These are phyloP conservation scores for Dynastes grantii DNA, from an alignment of 2,888 invertebrate genomes.

Conservation along the genomic window DNA sequence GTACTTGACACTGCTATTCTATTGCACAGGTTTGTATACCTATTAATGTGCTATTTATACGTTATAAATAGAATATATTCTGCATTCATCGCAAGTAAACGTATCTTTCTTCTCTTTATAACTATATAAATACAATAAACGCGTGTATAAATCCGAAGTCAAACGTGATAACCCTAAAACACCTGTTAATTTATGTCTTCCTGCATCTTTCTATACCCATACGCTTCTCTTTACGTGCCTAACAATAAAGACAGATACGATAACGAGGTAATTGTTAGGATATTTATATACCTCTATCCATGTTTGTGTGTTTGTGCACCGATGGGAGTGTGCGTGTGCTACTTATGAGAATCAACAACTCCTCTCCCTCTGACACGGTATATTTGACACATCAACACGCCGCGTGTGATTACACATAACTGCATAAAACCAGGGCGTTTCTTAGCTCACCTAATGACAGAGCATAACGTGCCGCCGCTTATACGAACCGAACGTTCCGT, in stretches of 20 bases:
- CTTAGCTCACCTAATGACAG: constrained; percentile 64
- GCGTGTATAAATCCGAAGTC: not conserved
- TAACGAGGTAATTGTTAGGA: constrained; percentile 55
- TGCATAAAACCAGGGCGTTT: constrained; percentile 65
- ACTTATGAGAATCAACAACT: constrained; percentile 55
- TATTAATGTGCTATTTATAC: not conserved
- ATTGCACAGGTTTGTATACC: no score
- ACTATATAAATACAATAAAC: not conserved
- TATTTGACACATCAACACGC: constrained; percentile 65
- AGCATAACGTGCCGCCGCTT: constrained; percentile 58
- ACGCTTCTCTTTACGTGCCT: constrained; percentile 11
- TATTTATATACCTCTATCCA: constrained; percentile 2
- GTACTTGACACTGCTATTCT: no score
- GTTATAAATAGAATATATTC: no score
- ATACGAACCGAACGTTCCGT: constrained; percentile 13
- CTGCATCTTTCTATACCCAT: not conserved
- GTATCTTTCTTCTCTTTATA: not conserved
- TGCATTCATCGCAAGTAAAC: no score
- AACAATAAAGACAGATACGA: constrained; percentile 45
- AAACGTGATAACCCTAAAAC: constrained; percentile 11
- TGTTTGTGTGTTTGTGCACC: constrained; percentile 36
- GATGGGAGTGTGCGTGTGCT: constrained; percentile 59
- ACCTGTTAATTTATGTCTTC: constrained; percentile 35
- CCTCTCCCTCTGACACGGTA: constrained; percentile 59
- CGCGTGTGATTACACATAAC: constrained; percentile 63